Conservation (phyloP, 2,797 vertebrate species). For the Rhinella marina region DNA sequence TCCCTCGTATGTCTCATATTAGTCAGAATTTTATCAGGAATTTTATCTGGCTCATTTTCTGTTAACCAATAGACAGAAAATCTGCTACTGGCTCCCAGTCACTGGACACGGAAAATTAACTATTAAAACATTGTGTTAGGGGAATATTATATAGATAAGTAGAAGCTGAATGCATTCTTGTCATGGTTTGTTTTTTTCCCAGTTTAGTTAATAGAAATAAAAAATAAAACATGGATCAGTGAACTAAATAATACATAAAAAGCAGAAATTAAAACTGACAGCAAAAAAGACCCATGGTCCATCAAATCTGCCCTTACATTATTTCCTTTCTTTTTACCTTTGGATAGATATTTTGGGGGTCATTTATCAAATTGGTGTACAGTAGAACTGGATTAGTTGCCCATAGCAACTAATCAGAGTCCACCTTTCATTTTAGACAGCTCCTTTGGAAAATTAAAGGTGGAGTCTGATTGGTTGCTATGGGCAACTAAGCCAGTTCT, state of each 20-base stretch:
- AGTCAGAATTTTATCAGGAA: slow-evolving; percentile 69
- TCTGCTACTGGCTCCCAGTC: neutral
- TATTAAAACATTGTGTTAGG: slow-evolving; percentile 1
- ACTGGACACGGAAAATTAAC: slow-evolving; percentile 1
- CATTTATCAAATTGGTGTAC: too few relatives aligned
- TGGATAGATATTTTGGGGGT: too few relatives aligned
- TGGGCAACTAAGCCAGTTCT: too few relatives aligned
- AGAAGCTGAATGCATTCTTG: neutral
- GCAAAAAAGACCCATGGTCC: neutral
- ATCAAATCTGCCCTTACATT: neutral
- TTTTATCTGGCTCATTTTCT: slow-evolving; percentile 29
- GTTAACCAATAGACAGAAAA: slow-evolving; percentile 28
- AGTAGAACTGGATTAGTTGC: too few relatives aligned
- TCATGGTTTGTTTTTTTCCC: neutral
- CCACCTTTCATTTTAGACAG: too few relatives aligned
- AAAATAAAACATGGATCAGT: neutral
- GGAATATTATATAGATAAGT: neutral
- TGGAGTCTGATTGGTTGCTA: too few relatives aligned
- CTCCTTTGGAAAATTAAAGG: too few relatives aligned
- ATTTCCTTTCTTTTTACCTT: too few relatives aligned
- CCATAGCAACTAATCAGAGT: too few relatives aligned
- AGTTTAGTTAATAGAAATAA: neutral
- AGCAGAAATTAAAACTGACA: neutral
- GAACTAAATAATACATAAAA: neutral
- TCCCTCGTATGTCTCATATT: slow-evolving; percentile 75